These are phyloP conservation scores for Sussaba pulchella DNA, from an alignment of 2,888 invertebrate species.

Conservation along the genomic window DNA sequence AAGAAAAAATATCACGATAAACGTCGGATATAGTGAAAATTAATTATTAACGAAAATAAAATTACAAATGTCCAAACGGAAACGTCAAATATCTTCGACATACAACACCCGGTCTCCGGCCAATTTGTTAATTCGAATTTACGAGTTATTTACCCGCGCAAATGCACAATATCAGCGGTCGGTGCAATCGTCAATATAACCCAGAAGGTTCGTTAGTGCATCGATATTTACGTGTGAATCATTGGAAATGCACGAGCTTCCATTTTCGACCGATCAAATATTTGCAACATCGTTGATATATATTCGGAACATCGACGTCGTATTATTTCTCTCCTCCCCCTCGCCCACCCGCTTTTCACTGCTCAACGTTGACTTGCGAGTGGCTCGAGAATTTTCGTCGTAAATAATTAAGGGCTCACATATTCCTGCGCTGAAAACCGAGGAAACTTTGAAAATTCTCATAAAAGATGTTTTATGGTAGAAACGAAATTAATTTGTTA, in stretches of 20 bases:
- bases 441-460: no score
- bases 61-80: background rate
- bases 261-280: background rate
- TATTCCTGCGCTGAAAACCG: no score
- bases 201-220: slow-evolving; percentile 14
- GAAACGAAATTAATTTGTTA: no score
- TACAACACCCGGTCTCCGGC: background rate
- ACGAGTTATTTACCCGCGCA: background rate
- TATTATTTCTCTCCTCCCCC: no score
- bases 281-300: background rate
- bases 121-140: slow-evolving; percentile 1
- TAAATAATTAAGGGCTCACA: no score
- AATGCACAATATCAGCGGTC: slow-evolving; percentile 19
- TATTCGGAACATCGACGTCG: background rate
- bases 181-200: background rate
- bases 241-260: background rate
- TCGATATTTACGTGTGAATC: slow-evolving; percentile 7
- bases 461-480: no score
- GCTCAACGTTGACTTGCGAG: no score
- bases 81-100: background rate
- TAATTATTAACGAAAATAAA: background rate
- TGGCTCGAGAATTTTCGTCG: no score
- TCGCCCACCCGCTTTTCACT: no score
- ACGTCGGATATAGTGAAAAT: background rate
- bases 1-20: no score